Evolutionary conservation across 2,113 vertebrate genomes (phyloP).

Genomic region (Saguinus midas): DNA sequence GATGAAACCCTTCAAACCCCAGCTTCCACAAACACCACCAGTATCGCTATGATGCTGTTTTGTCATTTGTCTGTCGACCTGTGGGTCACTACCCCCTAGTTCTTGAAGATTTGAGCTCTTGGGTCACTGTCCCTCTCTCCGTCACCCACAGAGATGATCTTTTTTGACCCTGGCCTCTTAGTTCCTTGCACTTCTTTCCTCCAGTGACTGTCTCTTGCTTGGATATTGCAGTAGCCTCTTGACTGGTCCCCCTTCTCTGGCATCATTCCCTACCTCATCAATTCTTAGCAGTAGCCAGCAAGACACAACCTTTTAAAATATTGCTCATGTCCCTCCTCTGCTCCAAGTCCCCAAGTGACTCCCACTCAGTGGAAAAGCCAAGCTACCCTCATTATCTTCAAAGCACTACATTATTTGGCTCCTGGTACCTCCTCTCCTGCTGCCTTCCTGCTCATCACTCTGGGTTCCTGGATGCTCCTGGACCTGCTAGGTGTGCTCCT

Average conservation of each 20-base stretch:
- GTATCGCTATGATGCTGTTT: too few species aligned
- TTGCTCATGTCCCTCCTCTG: background rate
- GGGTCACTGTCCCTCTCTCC: background rate
- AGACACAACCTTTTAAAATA: background rate
- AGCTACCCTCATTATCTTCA: background rate
- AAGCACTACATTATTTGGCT: background rate
- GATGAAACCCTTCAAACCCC: background rate
- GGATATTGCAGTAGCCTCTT: background rate
- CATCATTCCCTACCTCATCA: rapidly evolving
- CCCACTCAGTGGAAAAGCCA: background rate
- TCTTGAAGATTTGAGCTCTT: background rate
- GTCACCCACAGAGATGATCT: background rate
- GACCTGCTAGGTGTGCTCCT: background rate
- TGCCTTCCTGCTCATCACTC: background rate
- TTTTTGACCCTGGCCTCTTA: background rate
- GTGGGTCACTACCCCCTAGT: background rate
- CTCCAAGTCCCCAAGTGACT: background rate
- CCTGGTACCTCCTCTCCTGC: background rate
- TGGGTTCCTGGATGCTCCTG: background rate
- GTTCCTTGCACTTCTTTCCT: background rate
- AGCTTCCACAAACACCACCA: background rate
- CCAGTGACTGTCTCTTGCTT: background rate
- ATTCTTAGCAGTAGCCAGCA: background rate
- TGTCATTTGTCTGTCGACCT: background rate
- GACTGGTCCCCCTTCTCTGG: background rate